Conservation (phyloP, 2,888 invertebrate species). For the Lepidochrysops patricia region DNA sequence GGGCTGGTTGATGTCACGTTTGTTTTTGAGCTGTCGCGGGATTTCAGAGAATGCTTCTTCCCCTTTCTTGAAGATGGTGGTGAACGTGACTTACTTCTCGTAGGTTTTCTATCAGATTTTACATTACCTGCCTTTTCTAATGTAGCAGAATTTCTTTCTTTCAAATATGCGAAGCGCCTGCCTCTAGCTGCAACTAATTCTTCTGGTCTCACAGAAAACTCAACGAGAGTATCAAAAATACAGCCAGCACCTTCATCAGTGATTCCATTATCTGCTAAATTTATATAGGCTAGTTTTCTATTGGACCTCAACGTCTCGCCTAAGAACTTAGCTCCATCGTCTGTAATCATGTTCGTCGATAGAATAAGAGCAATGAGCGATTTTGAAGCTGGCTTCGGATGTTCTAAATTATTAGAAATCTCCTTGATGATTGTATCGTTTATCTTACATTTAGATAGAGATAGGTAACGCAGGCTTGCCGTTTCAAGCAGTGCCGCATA, state of each 20-base stretch:
- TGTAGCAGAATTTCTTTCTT: conserved; percentile 30
- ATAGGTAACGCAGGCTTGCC: conserved; percentile 33
- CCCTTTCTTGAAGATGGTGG: conserved; percentile 22
- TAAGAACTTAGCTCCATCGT: conserved; percentile 36
- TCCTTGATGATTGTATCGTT: conserved; percentile 34
- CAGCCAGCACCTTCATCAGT: conserved; percentile 36
- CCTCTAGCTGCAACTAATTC: conserved; percentile 33
- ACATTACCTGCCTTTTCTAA: conserved; percentile 22
- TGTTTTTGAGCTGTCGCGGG: conserved; percentile 24
- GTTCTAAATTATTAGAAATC: conserved; percentile 32
- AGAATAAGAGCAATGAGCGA: conserved; percentile 39
- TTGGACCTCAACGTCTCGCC: conserved; percentile 39
- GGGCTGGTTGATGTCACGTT: conserved; percentile 26
- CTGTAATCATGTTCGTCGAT: conserved; percentile 44
- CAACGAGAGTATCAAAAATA: conserved; percentile 32
- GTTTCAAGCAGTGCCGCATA: conserved; percentile 37
- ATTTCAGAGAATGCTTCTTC: conserved; percentile 29
- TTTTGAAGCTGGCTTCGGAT: conserved; percentile 35
- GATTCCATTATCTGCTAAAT: conserved; percentile 42
- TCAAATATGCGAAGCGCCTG: conserved; percentile 32
- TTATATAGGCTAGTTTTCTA: conserved; percentile 40
- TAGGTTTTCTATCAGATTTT: conserved; percentile 28
- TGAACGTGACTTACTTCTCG: conserved; percentile 26
- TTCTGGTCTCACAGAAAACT: conserved; percentile 35
- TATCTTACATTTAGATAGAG: conserved; percentile 41